Base-by-base conservation (phyloP, 2,888 invertebrate genomes). In the Plagodis dolabraria region DNA sequence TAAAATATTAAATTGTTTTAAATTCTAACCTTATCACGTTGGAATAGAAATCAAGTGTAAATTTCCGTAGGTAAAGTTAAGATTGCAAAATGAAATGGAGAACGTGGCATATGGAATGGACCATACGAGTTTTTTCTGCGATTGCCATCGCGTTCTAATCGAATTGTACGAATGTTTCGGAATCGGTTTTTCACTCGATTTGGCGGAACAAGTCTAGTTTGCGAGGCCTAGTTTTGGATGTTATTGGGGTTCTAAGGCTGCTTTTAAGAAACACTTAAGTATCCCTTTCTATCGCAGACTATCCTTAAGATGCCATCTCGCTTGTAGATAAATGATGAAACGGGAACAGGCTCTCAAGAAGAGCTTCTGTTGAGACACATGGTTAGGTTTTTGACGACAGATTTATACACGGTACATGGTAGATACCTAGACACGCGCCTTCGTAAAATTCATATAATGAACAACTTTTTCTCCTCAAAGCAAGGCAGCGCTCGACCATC, bases 141-240 rank as follows among this genome's bases (percentile, higher is more conserved):
- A 52, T 51, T 50, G 33, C 51, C 49, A 49, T 60, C 67, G 67
- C 64, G 60, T 67, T 68, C 67, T 70, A 70, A 75, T 74, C 73
- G 73, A 74, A 70, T 73, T 59, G 64, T 55, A 49, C 64, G 65
- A 67, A 67, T 64, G 66, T 66, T 63, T 69, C 52, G 49, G 51
- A 63, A 68, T 63, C 66, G 63, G 65, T 68, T 65, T 69, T 64
- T 68, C 70, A 64, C 60, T 64, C 60, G 67, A 64, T 64, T 63
- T 51, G 48, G 60, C 45, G 54, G 55, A 33, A 47, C 7, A 54
- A 53, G 47, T 61, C 61, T 57, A 48, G 53, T 61, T 57, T 44
- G 48, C 36, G 52, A 43, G 43, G 43, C 34, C 58, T 58, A 49
- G 33, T 22, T 45, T 46, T 35, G 22, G 44, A 43, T 51, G 40